These are phyloP conservation scores for Brevipalpus yothersi DNA, from an alignment of 1,140 invertebrate species.

Conservation along the genomic window DNA sequence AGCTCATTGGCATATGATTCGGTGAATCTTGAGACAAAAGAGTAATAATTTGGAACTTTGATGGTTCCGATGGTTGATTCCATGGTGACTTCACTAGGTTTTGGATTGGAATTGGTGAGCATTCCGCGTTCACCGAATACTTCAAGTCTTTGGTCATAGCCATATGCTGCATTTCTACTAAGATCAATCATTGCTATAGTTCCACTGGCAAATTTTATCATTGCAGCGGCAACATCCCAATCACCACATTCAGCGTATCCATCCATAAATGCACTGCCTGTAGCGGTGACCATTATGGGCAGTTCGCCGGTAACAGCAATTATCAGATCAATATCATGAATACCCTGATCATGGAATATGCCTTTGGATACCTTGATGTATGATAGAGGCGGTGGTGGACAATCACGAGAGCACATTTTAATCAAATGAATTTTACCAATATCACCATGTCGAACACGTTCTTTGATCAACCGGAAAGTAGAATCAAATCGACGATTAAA, in stretches of 20 bases:
- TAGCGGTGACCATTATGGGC: conserved; percentile 27
- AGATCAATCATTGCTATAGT: conserved; percentile 35
- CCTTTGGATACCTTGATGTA: conserved; percentile 37
- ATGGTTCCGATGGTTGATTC: conserved; percentile 16
- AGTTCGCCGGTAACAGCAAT: conserved; percentile 18
- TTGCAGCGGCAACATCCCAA: conserved; percentile 34
- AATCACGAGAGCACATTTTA: conserved; percentile 34
- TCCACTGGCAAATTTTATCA: conserved; percentile 34
- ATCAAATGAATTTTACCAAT: conserved; percentile 34
- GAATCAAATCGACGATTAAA: conserved; percentile 43
- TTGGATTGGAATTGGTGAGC: conserved; percentile 30
- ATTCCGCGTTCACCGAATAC: conserved; percentile 32
- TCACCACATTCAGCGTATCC: conserved; percentile 33
- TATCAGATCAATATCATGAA: conserved; percentile 37
- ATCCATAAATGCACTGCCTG: conserved; percentile 25
- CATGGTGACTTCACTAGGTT: conserved; percentile 17
- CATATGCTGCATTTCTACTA: conserved; percentile 32
- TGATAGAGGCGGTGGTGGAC: conserved; percentile 30
- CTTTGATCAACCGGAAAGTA: conserved; percentile 25
- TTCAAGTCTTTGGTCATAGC: conserved; percentile 43
- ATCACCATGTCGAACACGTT: conserved; percentile 27
- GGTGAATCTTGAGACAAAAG: conserved; percentile 33
- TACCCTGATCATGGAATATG: conserved; percentile 43
- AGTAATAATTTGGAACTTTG: conserved; percentile 31
- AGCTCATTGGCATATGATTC: conserved; percentile 32